A percentile compares a stretch with the other conserved stretches of the same genome.
Evolutionary conservation across 2,113 vertebrate genomes (phyloP).

Genomic region (Hirundichthys speculiger): DNA sequence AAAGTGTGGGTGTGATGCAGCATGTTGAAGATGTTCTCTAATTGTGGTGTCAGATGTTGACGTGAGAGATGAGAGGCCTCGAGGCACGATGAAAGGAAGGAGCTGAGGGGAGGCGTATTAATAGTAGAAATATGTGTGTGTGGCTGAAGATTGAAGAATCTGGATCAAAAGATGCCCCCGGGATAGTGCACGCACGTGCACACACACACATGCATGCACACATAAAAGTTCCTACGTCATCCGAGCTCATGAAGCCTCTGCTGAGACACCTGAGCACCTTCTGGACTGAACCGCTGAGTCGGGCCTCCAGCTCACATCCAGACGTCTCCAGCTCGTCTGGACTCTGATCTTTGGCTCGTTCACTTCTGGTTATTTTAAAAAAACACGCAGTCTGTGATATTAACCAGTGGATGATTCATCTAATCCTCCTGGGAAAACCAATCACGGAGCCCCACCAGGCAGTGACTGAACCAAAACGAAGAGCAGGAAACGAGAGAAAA

Average conservation of each 20-base stretch:
- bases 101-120: conserved; percentile 45
- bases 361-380: no score
- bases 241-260: conserved; percentile 11
- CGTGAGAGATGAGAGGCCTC: conserved; percentile 16
- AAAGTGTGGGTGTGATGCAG: conserved; percentile 14
- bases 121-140: conserved; percentile 33
- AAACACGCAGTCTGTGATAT: no score
- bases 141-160: conserved; percentile 34
- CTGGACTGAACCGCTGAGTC: neutral
- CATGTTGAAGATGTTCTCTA: conserved; percentile 11
- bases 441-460: conserved; percentile 7
- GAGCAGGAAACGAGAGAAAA: conserved; percentile 14
- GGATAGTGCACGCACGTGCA: conserved; percentile 23
- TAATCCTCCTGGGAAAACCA: no score
- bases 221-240: conserved; percentile 25
- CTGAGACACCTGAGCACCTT: conserved; percentile 3
- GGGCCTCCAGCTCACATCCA: neutral
- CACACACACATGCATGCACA: conserved; percentile 7
- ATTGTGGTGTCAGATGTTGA: conserved; percentile 31
- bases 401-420: no score
- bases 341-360: no score
- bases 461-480: conserved; percentile 3
- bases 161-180: conserved; percentile 59
- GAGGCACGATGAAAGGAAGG: conserved; percentile 24
- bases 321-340: no score